A percentile compares a stretch with the other conserved stretches of the same genome.
phyloP scores from a whole-genome alignment of 2,113 vertebrate genomes.

The Zosterops hypoxanthus region DNA sequence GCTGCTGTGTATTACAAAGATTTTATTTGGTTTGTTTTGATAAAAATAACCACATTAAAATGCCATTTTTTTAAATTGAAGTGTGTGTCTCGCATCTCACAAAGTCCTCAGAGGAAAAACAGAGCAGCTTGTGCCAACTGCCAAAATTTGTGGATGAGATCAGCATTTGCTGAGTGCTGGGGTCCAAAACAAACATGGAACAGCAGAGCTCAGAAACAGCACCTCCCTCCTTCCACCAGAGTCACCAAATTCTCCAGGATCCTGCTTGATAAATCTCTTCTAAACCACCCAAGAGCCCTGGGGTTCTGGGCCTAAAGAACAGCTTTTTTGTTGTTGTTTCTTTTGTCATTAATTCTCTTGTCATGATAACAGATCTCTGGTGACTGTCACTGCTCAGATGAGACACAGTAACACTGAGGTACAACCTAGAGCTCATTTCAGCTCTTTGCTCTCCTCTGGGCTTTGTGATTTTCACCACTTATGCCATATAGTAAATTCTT shows the following conservation, averaged over 20 bases:
- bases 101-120: neutral
- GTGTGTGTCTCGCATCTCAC: neutral
- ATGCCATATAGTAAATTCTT: neutral
- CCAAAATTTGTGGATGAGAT: slow-evolving; percentile 9
- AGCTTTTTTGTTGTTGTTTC: neutral
- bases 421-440: neutral
- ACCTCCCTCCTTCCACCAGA: neutral
- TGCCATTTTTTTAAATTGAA: neutral
- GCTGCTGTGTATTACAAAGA: neutral
- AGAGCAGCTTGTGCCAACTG: neutral
- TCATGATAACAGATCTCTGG: neutral
- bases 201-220: neutral
- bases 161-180: neutral
- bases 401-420: neutral
- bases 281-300: neutral
- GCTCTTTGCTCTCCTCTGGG: neutral
- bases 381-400: neutral
- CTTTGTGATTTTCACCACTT: neutral
- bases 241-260: neutral
- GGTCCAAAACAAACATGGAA: slow-evolving; percentile 4
- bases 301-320: neutral
- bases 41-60: slow-evolving; percentile 27
- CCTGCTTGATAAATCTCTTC: neutral
- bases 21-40: slow-evolving; percentile 3
- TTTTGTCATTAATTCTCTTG: neutral